Base-by-base conservation (phyloP, 2,888 invertebrate genomes). In the Polydrusus cervinus region DNA sequence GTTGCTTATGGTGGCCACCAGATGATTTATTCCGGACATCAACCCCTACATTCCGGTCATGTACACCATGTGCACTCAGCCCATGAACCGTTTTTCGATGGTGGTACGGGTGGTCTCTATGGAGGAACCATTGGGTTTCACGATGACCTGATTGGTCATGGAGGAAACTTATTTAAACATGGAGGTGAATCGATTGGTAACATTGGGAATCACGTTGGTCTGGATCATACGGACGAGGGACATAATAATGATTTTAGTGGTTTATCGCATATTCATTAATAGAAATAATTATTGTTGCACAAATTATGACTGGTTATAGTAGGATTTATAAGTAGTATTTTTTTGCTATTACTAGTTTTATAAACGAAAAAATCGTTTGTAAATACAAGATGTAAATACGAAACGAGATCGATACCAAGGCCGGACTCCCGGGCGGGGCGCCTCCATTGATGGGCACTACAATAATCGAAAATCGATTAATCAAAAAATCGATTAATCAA, bases 31-130 rank as follows among this genome's bases (percentile, higher is more conserved):
- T 18, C 51, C 16, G 51, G 51, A 18, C 34, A 38, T 60, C 16
- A 38, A 38, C 18, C 57, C 2, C 34, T 60, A 9, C 55, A 73
- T 66, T 40, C 53, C 68, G 68, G 60, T 9, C 55, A 71, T 69
- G 20, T 70, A 43, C 6, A 11, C 10, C 38, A 60, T 18, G 13
- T 60, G 10, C 47, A 65, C 10, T 0, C 25, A 8, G 16, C 30
- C 16, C 51, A 65, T 11, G 51, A 38, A 25, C 43, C 51, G 11
- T 30, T 25, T 30, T 49, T 34, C 3, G 16, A 14, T 8, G 64
- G 47, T 16, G 45, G 49, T 10, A 11, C 9, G 8, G 64, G 47
- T 16, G 25, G 34, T 10, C 3, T 38, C 9, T 60, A 49, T 16
- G 65, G 65, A 16, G 49, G 34, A 34, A 34, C 34, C 7, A 49